Percentiles rank a stretch among this genome's conserved stretches.
phyloP scores from a whole-genome alignment of 1,140 invertebrate genomes.

The Spodoptera litura region DNA sequence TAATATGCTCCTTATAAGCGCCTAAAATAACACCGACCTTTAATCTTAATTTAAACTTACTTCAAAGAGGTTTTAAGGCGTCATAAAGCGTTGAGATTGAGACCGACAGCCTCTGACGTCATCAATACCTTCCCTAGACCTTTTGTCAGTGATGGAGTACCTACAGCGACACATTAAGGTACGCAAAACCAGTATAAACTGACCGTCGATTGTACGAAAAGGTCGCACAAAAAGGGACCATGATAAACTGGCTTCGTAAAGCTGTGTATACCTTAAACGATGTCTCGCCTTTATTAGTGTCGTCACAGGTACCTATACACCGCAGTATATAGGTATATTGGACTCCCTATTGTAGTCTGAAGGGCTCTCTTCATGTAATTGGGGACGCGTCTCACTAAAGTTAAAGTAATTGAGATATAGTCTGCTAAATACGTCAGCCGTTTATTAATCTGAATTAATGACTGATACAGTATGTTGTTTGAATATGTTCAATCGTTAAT shows the following conservation, averaged over 20 bases:
- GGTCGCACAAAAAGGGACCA: no score
- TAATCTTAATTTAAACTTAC: not conserved
- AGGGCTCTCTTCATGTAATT: no score
- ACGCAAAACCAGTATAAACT: no score
- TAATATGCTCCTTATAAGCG: not conserved
- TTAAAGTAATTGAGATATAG: no score
- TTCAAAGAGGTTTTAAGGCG: not conserved
- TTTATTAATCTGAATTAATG: no score
- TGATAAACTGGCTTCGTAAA: no score
- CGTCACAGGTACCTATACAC: not conserved
- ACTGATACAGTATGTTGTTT: no score
- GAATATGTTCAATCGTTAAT: no score
- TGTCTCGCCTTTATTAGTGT: not conserved
- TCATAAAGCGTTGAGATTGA: not conserved
- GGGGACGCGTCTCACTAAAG: no score
- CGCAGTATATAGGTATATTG: not conserved
- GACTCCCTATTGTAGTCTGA: no score
- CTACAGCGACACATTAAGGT: not conserved
- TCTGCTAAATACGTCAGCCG: no score
- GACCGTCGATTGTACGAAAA: no score
- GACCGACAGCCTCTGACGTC: constrained; percentile 9
- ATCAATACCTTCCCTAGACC: not conserved
- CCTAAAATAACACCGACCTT: not conserved
- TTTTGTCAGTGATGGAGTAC: constrained; percentile 5
- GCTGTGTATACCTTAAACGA: not conserved